Evolutionary conservation across 92 coral and sea anemone genomes (phyloP).

Genomic region (Siderastrea radians): DNA sequence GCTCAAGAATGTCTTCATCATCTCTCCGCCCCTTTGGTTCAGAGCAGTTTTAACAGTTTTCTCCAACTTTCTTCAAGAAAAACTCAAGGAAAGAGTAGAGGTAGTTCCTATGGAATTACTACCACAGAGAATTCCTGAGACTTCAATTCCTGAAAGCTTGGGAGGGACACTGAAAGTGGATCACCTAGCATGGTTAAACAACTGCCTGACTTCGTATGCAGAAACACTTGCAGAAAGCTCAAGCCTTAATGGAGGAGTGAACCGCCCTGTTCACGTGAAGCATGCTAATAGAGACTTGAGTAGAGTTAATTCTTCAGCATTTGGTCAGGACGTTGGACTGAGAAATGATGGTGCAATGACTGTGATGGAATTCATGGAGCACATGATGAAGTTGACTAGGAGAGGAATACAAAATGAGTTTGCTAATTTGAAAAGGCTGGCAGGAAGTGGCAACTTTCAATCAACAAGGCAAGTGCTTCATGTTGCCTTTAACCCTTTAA

Average conservation of each 20-base stretch:
- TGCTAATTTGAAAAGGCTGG: conserved; percentile 66
- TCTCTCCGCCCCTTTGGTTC: conserved; percentile 98
- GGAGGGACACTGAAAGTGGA: conserved; percentile 84
- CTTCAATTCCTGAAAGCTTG: conserved; percentile 79
- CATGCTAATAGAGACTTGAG: neutral
- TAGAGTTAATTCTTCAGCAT: neutral
- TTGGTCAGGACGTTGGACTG: conserved; percentile 47
- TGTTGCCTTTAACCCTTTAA: neutral
- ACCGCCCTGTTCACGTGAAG: neutral
- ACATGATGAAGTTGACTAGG: conserved; percentile 79
- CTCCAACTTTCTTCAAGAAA: conserved; percentile 88
- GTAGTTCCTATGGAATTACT: conserved; percentile 74
- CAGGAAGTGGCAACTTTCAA: conserved; percentile 70
- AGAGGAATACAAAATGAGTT: conserved; percentile 85
- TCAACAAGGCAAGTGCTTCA: conserved; percentile 66
- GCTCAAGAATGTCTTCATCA: conserved; percentile 90
- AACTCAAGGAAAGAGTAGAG: conserved; percentile 89
- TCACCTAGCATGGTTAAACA: conserved; percentile 83
- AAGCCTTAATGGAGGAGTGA: conserved; percentile 3
- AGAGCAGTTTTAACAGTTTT: conserved; percentile 83
- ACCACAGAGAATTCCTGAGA: conserved; percentile 70
- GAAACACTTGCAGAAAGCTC: conserved; percentile 5
- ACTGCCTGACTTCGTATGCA: conserved; percentile 72
- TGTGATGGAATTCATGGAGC: conserved; percentile 77
- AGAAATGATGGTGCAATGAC: conserved; percentile 77